Evolutionary conservation across 1,140 invertebrate genomes (phyloP), one percentile per base, ranked within the genome.

Genomic region (Neodiprion lecontei): DNA sequence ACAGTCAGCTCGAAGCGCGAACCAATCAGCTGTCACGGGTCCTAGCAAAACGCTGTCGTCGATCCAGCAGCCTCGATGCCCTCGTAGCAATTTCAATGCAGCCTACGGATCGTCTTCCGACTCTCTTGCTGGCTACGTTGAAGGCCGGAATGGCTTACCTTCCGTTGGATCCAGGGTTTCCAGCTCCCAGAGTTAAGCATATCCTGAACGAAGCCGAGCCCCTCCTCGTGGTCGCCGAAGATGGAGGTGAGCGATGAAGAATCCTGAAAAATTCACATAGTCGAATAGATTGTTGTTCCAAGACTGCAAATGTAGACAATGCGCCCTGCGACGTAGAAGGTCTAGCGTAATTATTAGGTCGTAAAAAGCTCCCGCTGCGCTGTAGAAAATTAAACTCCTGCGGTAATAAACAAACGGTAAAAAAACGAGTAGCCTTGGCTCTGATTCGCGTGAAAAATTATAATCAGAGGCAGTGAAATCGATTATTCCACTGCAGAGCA

Each of bases 81-180:
- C 48, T 96, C 4, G 89, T 96, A 0, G 94, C 92, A 1, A 93
- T 97, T 0, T 94, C 92, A 80, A 91, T 96, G 90, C 91, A 92
- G 73, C 94, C 95, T 0, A 91, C 92, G 11, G 92, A 95, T 78
- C 90, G 91, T 21, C 89, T 96, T 23, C 90, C 96, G 1, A 88
- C 91, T 0, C 87, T 91, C 0, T 85, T 97, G 28, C 82, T 96
- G 72, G 92, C 94, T 11, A 92, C 95, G 67, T 92, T 94, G 90
- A 97, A 97, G 89, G 88, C 92, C 0, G 95, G 95, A 0, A 94
- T 93, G 67, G 93, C 95, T 0, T 97, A 96, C 85, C 84, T 97
- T 49, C 95, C 96, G 0, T 88, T 97, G 72, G 95, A 96, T 82
- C 90, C 92, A 1, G 91, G 90, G 69, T 95, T 96, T 79, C 95